Percentiles rank a stretch among this genome's conserved stretches.
Conservation (phyloP, 2,797 vertebrate genomes). For the Thunnus albacares region DNA sequence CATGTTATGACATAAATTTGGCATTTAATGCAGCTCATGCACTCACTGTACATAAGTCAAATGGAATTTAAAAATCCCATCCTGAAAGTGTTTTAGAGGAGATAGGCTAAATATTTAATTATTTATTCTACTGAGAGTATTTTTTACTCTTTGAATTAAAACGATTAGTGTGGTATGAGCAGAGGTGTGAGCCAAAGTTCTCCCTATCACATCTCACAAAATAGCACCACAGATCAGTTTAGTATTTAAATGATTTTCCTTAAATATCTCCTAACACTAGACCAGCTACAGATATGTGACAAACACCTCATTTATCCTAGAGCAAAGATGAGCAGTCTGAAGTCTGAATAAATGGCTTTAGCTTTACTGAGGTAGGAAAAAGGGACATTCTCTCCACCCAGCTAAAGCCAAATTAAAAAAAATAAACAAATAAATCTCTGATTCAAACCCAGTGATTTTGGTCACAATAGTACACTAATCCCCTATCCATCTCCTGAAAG, state of each 20-base stretch:
- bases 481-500: conserved; percentile 36
- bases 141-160: neutral
- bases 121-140: neutral
- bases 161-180: neutral
- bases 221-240: neutral
- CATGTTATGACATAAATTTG: neutral
- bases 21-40: conserved; percentile 5
- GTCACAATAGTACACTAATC: conserved; percentile 36
- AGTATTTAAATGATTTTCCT: neutral
- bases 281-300: conserved; percentile 7
- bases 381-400: conserved; percentile 20
- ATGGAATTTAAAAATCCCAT: neutral
- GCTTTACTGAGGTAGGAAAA: conserved; percentile 21
- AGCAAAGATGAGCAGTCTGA: conserved; percentile 34
- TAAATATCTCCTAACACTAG: conserved; percentile 12
- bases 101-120: neutral
- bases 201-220: neutral
- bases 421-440: neutral
- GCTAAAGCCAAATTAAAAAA: conserved; percentile 26
- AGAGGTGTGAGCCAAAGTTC: neutral
- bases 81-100: neutral
- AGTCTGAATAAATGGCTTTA: conserved; percentile 34
- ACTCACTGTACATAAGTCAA: neutral
- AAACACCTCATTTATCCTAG: conserved; percentile 27
- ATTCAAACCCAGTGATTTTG: conserved; percentile 41